Conservation (phyloP, 2,888 invertebrate species). For the Panorpa germanica region DNA sequence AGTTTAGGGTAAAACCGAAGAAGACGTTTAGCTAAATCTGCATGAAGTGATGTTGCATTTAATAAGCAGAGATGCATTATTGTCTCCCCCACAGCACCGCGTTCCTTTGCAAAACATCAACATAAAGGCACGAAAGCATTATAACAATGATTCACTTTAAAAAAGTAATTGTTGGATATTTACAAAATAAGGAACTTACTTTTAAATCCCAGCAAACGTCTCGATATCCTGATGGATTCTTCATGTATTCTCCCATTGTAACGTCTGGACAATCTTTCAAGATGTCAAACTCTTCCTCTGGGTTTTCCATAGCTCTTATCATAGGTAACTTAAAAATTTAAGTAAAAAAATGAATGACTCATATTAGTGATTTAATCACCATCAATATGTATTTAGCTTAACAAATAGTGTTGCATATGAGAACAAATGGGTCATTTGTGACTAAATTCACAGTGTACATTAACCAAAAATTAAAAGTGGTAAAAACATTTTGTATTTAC, state of each 20-base stretch:
- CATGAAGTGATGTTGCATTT: constrained; percentile 78
- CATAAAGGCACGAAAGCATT: not conserved
- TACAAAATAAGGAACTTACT: constrained; percentile 20
- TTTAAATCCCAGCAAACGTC: constrained; percentile 83
- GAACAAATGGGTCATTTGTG: too few relatives aligned
- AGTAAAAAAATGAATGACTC: too few relatives aligned
- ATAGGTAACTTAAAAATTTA: constrained; percentile 46
- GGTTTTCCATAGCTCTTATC: constrained; percentile 62
- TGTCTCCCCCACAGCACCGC: constrained; percentile 93
- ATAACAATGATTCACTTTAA: not conserved
- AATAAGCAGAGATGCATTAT: constrained; percentile 84
- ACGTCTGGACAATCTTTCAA: constrained; percentile 56
- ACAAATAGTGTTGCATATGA: too few relatives aligned
- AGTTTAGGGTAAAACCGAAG: constrained; percentile 85
- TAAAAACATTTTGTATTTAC: too few relatives aligned
- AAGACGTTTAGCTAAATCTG: constrained; percentile 82
- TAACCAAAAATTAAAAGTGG: too few relatives aligned
- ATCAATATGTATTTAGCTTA: too few relatives aligned
- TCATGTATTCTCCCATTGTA: constrained; percentile 36
- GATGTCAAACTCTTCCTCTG: constrained; percentile 68
- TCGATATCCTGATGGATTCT: constrained; percentile 52
- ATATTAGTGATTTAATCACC: too few relatives aligned
- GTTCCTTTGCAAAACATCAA: constrained; percentile 44
- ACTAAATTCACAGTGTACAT: too few relatives aligned
- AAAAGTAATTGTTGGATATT: constrained; percentile 3